Base-by-base conservation (phyloP, 2,888 invertebrate species). In the Suillia variegata region DNA sequence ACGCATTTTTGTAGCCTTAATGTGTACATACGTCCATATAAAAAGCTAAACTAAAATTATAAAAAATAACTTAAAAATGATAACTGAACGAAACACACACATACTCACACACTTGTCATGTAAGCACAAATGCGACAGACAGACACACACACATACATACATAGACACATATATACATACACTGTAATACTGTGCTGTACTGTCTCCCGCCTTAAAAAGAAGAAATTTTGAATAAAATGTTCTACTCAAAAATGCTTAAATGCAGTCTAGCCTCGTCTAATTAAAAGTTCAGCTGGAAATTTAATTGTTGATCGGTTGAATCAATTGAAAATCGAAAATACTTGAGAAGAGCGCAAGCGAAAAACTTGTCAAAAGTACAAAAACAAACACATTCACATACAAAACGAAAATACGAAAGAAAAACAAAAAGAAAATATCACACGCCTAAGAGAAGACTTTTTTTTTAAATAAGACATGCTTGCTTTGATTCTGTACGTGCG, bases 381-480 rank as follows among this genome's bases (percentile, higher is more conserved):
- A 67, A 62, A n/a, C n/a, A n/a, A n/a, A 58, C 61, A 61, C 59
- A 67, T 65, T 67, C 58, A 59, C 63, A 63, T 62, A 38, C 10
- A 38, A 10, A 38, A 38, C 31, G 12, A 31, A 31, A 31, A 31
- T 31, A 8, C 12, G 6, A 31, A 31, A 31, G n/a, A 6, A 38
- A 8, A 38, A 4, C 8, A 6, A 38, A 38, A 38, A 4, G 8
- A 38, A 8, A 6, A 6, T 13, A 6, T n/a, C 38, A 38, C 38
- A 45, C 17, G 45, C 45, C 20, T 45, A 18, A 45, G 18, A 18
- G 45, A 45, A 45, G 17, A 18, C 45, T 45, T 45, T 18, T 45
- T 45, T 18, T n/a, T n/a, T n/a, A n/a, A n/a, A 38, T 38, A 38
- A 38, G 38, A 6, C 13, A n/a, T n/a, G n/a, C 5, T n/a, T 38